Percentiles rank a stretch among this genome's conserved stretches.
phyloP scores from a whole-genome alignment of 92 coral and sea anemone genomes.

The Pocillopora meandrina region DNA sequence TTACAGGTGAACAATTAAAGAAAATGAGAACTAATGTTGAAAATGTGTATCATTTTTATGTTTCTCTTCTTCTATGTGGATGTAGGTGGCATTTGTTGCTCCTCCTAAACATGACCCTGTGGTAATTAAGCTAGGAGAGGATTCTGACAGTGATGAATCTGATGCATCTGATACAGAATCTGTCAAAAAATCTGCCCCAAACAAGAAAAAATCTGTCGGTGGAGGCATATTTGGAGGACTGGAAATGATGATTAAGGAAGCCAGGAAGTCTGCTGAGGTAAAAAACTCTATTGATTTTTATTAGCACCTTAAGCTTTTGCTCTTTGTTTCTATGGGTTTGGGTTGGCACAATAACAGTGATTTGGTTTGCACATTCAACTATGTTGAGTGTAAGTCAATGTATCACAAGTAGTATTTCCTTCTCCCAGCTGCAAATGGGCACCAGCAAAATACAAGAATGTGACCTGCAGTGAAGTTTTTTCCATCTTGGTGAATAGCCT shows the following conservation, averaged over 20 bases:
- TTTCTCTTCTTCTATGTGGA: constrained; percentile 31
- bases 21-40: too few species aligned
- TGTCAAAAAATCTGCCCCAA: constrained; percentile 17
- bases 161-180: constrained; percentile 73
- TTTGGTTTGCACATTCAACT: too few species aligned
- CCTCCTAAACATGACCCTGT: constrained; percentile 97
- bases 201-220: constrained; percentile 2
- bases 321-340: too few species aligned
- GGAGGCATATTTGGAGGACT: constrained; percentile 91
- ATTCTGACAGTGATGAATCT: constrained; percentile 83
- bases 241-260: constrained; percentile 91
- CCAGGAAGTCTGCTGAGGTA: constrained; percentile 77
- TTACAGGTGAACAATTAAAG: too few species aligned
- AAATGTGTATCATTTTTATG: neutral
- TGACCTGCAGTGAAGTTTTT: too few species aligned
- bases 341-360: too few species aligned
- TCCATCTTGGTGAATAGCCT: too few species aligned
- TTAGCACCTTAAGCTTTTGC: too few species aligned
- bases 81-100: constrained; percentile 58
- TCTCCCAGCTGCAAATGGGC: too few species aligned
- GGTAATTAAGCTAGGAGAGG: constrained; percentile 92
- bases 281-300: neutral
- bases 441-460: too few species aligned
- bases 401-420: too few species aligned
- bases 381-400: too few species aligned